These are phyloP conservation scores for Volucella bombylans DNA, from an alignment of 2,888 invertebrate genomes.

Conservation along the genomic window DNA sequence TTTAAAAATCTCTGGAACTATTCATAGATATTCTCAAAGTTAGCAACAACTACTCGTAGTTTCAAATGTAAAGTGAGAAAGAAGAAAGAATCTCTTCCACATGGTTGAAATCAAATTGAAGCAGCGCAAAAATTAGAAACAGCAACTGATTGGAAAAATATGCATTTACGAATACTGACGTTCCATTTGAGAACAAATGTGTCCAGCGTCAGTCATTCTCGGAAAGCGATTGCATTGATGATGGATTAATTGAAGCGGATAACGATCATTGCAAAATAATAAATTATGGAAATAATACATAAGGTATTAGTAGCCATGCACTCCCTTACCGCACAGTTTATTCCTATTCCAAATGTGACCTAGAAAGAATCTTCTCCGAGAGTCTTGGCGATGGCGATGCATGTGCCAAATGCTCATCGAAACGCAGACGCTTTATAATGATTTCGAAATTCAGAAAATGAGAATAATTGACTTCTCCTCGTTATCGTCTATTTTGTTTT, in stretches of 20 bases:
- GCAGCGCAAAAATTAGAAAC: constrained; percentile 32
- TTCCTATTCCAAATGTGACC: constrained; percentile 36
- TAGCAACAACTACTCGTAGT: neutral
- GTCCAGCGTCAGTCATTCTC: constrained; percentile 24
- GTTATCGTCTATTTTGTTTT: constrained; percentile 2
- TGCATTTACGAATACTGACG: neutral
- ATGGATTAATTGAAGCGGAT: constrained; percentile 47
- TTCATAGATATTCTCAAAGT: neutral
- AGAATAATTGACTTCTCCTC: constrained; percentile 37
- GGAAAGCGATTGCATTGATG: constrained; percentile 34
- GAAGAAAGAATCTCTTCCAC: constrained; percentile 6
- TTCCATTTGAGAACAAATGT: no score
- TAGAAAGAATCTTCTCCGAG: constrained; percentile 9
- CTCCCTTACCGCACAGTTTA: no score
- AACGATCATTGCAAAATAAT: constrained; percentile 30
- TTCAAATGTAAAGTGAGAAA: no score
- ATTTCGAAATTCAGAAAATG: constrained; percentile 27
- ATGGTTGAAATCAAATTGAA: constrained; percentile 20
- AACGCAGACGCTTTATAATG: constrained; percentile 42
- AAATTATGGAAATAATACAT: neutral
- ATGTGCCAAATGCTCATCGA: constrained; percentile 44
- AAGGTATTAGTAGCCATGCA: neutral
- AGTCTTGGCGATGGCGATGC: constrained; percentile 4
- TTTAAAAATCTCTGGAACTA: no score
- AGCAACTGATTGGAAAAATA: constrained; percentile 30